Evolutionary conservation across 2,888 invertebrate species (phyloP).

Genomic region (Idaea aversata): DNA sequence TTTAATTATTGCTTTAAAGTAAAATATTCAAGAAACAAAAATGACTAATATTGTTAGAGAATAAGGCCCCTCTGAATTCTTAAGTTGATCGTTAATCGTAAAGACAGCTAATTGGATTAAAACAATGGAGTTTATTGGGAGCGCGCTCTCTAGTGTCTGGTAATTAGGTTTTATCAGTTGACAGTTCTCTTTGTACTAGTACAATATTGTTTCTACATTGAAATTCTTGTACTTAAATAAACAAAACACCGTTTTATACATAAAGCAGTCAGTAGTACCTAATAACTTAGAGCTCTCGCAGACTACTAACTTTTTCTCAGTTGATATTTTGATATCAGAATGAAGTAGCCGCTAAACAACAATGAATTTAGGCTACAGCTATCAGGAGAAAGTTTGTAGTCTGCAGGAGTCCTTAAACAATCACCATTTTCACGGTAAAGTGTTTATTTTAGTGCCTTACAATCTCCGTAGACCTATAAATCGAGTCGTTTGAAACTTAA

Average conservation of each 20-base stretch:
- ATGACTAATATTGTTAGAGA: background rate
- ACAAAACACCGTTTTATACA: conserved; percentile 11
- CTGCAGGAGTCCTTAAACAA: background rate
- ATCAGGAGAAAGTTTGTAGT: background rate
- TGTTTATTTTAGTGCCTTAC: conserved; percentile 2
- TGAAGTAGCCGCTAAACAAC: no score
- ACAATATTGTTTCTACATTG: conserved; percentile 6
- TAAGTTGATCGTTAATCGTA: conserved; percentile 15
- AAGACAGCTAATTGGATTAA: conserved; percentile 23
- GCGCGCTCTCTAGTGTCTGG: conserved; percentile 4
- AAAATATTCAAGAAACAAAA: no score
- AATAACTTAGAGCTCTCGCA: background rate
- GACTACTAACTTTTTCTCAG: background rate
- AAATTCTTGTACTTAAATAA: conserved; percentile 13
- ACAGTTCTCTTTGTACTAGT: conserved; percentile 8
- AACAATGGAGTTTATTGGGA: conserved; percentile 18
- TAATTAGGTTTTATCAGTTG: conserved; percentile 10
- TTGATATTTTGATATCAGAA: background rate
- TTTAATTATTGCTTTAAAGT: no score
- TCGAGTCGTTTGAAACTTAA: conserved; percentile 8
- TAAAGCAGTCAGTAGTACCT: background rate
- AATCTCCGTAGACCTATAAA: conserved; percentile 7
- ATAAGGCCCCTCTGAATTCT: conserved; percentile 12
- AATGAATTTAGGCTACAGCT: background rate
- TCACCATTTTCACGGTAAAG: conserved; percentile 18